Conservation (phyloP, 2,888 invertebrate species). For the Dasypolia templi region DNA sequence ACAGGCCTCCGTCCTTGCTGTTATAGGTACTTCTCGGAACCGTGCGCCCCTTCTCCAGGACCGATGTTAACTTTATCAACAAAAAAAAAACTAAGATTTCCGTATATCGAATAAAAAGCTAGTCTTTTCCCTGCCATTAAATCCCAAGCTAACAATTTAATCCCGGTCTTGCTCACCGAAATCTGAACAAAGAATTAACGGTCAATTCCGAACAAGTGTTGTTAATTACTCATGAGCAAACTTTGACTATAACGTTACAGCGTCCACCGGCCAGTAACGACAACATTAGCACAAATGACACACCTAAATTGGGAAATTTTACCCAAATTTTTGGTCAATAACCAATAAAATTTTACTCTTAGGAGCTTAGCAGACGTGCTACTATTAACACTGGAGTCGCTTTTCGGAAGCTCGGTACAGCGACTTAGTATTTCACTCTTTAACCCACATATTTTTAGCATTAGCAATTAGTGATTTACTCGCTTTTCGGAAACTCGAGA, state of each 20-base stretch:
- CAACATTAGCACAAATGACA: conserved; percentile 81
- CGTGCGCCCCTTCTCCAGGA: neutral
- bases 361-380: neutral
- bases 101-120: neutral
- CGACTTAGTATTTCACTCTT: neutral
- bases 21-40: neutral
- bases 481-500: neutral
- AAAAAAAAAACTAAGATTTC: neutral
- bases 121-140: neutral
- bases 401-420: neutral
- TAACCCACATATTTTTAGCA: neutral
- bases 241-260: conserved; percentile 63
- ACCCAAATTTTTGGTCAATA: conserved; percentile 75
- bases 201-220: conserved; percentile 59
- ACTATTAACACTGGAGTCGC: neutral
- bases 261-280: conserved; percentile 74
- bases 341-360: conserved; percentile 77
- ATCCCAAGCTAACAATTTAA: conserved; percentile 33
- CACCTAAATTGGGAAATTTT: conserved; percentile 78
- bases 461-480: neutral
- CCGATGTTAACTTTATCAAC: too few relatives aligned
- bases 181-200: conserved; percentile 56
- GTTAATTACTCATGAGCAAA: conserved; percentile 61
- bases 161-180: conserved; percentile 3
- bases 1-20: neutral